A percentile compares a stretch with the other conserved stretches of the same genome.
phyloP scores from a whole-genome alignment of 1,140 invertebrate species.

The Cardiocondyla obscurior region DNA sequence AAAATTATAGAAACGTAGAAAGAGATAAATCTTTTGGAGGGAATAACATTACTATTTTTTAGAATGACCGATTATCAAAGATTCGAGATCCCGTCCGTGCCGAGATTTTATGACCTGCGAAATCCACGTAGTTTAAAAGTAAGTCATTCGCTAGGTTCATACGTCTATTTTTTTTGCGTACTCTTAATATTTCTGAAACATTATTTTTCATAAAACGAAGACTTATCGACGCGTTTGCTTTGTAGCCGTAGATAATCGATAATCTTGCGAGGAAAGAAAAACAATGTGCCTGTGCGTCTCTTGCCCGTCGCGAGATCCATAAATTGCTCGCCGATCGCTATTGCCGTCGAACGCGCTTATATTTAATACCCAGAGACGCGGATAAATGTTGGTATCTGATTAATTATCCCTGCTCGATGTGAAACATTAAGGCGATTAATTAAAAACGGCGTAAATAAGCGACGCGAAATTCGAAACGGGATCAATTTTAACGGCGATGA shows the following conservation, averaged over 20 bases:
- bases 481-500: neutral
- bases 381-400: neutral
- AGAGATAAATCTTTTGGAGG: neutral
- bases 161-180: neutral
- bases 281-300: neutral
- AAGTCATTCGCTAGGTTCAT: slow-evolving; percentile 49
- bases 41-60: slow-evolving; percentile 2
- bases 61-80: slow-evolving; percentile 80
- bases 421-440: slow-evolving; percentile 18
- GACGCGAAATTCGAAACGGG: neutral
- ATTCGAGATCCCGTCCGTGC: slow-evolving; percentile 77
- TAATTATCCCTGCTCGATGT: neutral
- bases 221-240: neutral
- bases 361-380: neutral
- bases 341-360: neutral
- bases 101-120: slow-evolving; percentile 79
- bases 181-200: slow-evolving; percentile 15
- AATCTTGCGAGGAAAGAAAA: slow-evolving; percentile 1
- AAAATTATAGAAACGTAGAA: neutral
- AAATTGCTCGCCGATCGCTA: neutral
- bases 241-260: slow-evolving; percentile 8
- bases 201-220: neutral
- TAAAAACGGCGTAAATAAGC: neutral
- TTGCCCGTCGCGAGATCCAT: neutral
- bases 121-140: slow-evolving; percentile 82